Base-by-base conservation (phyloP, 2,797 vertebrate genomes). In the Dryobates pubescens region DNA sequence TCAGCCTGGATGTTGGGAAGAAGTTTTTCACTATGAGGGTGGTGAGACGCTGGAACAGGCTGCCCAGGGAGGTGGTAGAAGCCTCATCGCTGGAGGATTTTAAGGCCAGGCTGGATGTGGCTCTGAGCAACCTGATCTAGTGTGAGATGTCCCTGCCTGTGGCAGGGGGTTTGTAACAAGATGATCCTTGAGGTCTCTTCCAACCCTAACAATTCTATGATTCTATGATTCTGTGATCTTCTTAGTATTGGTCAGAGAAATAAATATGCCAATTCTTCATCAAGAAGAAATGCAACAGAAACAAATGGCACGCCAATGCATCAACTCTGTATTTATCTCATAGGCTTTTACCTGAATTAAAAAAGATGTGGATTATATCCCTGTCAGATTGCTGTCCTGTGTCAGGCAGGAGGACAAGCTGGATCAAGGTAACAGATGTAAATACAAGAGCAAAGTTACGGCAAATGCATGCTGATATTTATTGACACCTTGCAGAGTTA, bases 401-500 rank as follows among this genome's bases (percentile, higher is more conserved):
- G 32, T 72, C 84, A 90, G 53, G 56, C 30, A 4, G 30, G 53
- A 95, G 65, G 57, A 90, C 43, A 84, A 75, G 61, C 11, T 91
- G 59, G 53, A 53, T 71, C 76, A 72, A 74, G 41, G 57, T 22
- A 82, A 91, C 82, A 78, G 53, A 94, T 75, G 17, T 79, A 92
- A 95, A 78, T 72, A 73, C 7, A 72, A 82, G 85, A 64, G 30
- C 90, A 90, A 93, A 57, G 17, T 84, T 91, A 86, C 23, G 95
- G 94, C 51, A 92, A 88, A 94, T 80, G 59, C 34, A 71, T 92
- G 69, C 29, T 89, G 87, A 71, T 94, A 90, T 74, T 93, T 82
- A 64, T 62, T 94, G 77, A 88, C 84, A 63, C 61, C 30, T 88
- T 81, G 77, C 75, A 68, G 88, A 93, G 63, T 67, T 64, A 93